Base-by-base conservation (phyloP, 2,888 invertebrate species). In the Acanthopleura granulata region DNA sequence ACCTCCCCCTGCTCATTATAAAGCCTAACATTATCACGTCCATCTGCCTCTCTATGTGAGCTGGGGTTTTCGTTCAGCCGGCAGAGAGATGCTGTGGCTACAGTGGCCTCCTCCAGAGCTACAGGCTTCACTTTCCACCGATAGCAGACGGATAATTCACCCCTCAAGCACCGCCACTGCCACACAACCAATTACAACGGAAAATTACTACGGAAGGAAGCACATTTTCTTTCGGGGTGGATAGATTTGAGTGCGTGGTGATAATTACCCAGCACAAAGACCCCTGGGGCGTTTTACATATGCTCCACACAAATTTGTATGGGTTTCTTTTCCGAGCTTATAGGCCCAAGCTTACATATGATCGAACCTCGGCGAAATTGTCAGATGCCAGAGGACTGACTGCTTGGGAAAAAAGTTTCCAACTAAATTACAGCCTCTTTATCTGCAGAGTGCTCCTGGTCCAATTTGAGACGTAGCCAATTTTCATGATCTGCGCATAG, bases 251-350 rank as follows among this genome's bases (percentile, higher is more conserved):
- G 66, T 66, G 66, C 29, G 66, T 22, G 12, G 29, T 27, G 29
- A 27, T 66, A 66, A 66, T 66, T 66, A 66, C 29, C 29, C 66
- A 6, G 25, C 16, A 66, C 66, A 27, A 66, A 66, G 16, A 6
- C 66, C 66, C 66, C 66, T 25, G 29, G 66, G 66, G 66, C 29
- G 66, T 66, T 27, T 66, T 66, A 66, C 29, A 66, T 66, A 66
- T 25, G 16, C 25, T 25, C 16, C 22, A 6, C 29, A 66, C 29
- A 66, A 22, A 66, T 27, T 27, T 66, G 27, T 66, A 15, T 6
- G 29, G 66, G 1, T 66, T 51, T 51, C 51, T 57, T 25, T 27
- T 9, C 57, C 22, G 57, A 3, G n/a, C n/a, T n/a, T n/a, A n/a
- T n/a, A n/a, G 57, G 22, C 57, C 4, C n/a, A 22, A 57, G 57